These are phyloP conservation scores for Heliornis fulica DNA, from an alignment of 2,113 vertebrate genomes.

Conservation along the genomic window DNA sequence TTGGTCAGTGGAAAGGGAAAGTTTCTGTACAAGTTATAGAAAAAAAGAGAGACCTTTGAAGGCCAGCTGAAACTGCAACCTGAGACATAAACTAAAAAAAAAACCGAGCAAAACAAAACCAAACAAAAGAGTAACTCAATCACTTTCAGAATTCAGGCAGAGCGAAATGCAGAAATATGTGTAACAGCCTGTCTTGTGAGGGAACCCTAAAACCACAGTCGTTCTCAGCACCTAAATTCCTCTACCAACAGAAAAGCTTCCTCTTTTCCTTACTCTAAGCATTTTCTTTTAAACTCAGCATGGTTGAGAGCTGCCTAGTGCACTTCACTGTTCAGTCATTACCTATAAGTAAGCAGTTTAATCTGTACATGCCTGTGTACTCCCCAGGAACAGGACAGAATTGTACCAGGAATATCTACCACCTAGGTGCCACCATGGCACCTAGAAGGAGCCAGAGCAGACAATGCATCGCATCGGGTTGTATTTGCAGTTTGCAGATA, in stretches of 20 bases:
- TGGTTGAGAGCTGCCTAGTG: background rate
- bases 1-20: background rate
- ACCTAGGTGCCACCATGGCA: rapidly evolving
- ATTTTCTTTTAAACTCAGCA: background rate
- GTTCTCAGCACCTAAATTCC: background rate
- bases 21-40: background rate
- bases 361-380: background rate
- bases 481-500: background rate
- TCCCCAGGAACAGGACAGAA: background rate
- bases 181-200: background rate
- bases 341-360: background rate
- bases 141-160: background rate
- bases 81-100: background rate
- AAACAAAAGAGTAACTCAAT: too few relatives aligned
- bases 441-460: background rate
- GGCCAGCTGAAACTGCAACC: background rate
- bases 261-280: background rate
- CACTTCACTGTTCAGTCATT: background rate
- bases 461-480: rapidly evolving
- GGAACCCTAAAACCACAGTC: background rate
- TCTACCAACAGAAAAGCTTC: background rate
- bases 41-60: background rate
- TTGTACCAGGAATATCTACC: background rate
- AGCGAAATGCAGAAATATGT: background rate
- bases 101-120: too few relatives aligned